Conservation (phyloP, 2,888 invertebrate species). For the Nesidiocoris tenuis region DNA sequence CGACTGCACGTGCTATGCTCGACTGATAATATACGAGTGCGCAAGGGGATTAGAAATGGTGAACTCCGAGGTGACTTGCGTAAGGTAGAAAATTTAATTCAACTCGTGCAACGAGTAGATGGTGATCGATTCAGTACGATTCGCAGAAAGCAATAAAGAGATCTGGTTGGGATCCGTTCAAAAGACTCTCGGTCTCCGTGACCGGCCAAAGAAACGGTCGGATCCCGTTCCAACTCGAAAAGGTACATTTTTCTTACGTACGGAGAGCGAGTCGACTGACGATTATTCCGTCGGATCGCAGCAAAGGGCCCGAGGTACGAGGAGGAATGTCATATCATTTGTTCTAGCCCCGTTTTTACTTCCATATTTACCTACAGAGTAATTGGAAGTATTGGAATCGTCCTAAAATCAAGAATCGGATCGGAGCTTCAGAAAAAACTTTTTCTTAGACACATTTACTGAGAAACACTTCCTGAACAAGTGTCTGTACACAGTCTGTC, state of each 20-base stretch:
- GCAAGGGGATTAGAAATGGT: neutral
- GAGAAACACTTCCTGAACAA: no score
- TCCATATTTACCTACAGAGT: no score
- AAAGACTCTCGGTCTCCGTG: neutral
- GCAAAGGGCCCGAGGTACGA: neutral
- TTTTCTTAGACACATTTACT: no score
- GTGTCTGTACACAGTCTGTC: no score
- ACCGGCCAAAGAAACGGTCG: neutral
- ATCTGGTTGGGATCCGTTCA: neutral
- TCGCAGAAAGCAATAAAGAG: constrained; percentile 30
- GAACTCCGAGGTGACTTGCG: constrained; percentile 4
- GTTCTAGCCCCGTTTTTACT: no score
- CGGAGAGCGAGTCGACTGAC: neutral
- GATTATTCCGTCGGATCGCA: neutral
- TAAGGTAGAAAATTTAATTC: constrained; percentile 23
- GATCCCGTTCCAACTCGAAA: neutral
- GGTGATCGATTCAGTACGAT: constrained; percentile 19
- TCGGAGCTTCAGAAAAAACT: no score
- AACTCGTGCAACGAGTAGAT: constrained; percentile 4
- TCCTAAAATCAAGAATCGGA: no score
- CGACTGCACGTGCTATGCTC: neutral
- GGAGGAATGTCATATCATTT: neutral
- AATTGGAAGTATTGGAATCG: no score
- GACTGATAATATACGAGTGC: neutral
- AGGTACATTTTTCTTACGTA: neutral